Evolutionary conservation across 2,797 vertebrate genomes (phyloP), one percentile per base, ranked within the genome.

Genomic region (Oryzias dopingdopingensis): DNA sequence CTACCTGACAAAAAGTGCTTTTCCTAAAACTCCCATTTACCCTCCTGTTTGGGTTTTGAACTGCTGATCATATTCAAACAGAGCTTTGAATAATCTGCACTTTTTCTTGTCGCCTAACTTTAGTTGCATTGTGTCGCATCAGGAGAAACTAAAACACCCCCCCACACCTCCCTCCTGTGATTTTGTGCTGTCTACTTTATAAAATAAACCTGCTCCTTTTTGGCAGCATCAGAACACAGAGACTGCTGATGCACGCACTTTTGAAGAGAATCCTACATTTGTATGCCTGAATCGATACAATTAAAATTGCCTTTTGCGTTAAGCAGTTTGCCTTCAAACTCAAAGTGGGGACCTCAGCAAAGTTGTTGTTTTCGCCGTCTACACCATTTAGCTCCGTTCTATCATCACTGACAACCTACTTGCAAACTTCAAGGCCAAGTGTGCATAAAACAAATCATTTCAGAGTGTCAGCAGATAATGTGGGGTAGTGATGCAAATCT

Each of bases 331-430:
- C 87, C 79, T 86, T 80, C 75, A 66, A 53, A 77, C 85, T 90
- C 90, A 92, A 92, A 92, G 88, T 92, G 90, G 83, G 87, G 85
- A 88, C 88, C 91, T 93, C 92, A 93, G 92, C 92, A 93, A 90
- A 91, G 88, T 89, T 83, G 88, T 92, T 91, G 89, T 92, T 91
- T 92, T 90, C 87, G 86, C 84, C 56, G 80, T 86, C 75, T 78
- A 81, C 88, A 77, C 86, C 88, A 89, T 92, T 91, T 92, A 89
- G 90, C 89, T 93, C 88, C 89, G 91, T 92, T 90, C 90, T 93
- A 92, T 92, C 90, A 88, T 91, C 90, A 82, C 86, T 92, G 90
- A 92, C 91, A 92, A 89, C 78, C 86, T 88, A 90, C 88, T 86
- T 52, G 87, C 85, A 80, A 91, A 92, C 90, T 88, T 92, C 87